A percentile compares a stretch with the other conserved stretches of the same genome.
These are phyloP conservation scores for Calycopis cecrops DNA, from an alignment of 1,140 invertebrate species.

Conservation along the genomic window DNA sequence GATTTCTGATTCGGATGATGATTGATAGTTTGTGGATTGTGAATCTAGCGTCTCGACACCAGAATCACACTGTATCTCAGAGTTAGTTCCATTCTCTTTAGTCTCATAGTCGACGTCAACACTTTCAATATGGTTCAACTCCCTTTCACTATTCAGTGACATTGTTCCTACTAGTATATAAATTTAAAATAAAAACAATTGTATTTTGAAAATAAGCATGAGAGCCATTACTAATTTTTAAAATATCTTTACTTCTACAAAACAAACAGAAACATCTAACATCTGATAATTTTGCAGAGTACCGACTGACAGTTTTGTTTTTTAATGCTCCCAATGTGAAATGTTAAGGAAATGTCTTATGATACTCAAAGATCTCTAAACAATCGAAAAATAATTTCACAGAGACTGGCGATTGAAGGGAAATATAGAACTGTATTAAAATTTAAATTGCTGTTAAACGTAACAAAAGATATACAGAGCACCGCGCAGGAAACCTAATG, in stretches of 20 bases:
- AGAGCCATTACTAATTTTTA: conserved; percentile 42
- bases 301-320: no score
- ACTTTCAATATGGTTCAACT: conserved; percentile 37
- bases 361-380: no score
- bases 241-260: conserved; percentile 40
- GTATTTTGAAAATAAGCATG: conserved; percentile 14
- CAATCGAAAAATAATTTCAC: no score
- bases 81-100: conserved; percentile 40
- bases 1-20: conserved; percentile 36
- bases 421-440: no score
- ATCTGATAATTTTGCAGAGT: conserved; percentile 19
- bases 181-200: not conserved
- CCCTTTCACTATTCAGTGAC: conserved; percentile 35
- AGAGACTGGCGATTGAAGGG: no score
- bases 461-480: no score
- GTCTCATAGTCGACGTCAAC: conserved; percentile 39
- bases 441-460: no score
- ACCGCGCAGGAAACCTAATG: no score
- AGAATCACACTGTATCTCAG: conserved; percentile 44
- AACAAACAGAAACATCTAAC: conserved; percentile 60
- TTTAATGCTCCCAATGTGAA: no score
- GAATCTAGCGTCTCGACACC: conserved; percentile 41
- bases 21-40: conserved; percentile 27
- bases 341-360: no score
- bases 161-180: conserved; percentile 23